Evolutionary conservation across 2,113 vertebrate genomes (phyloP), one percentile per base, ranked within the genome.

Genomic region (Kobus ellipsiprymnus): DNA sequence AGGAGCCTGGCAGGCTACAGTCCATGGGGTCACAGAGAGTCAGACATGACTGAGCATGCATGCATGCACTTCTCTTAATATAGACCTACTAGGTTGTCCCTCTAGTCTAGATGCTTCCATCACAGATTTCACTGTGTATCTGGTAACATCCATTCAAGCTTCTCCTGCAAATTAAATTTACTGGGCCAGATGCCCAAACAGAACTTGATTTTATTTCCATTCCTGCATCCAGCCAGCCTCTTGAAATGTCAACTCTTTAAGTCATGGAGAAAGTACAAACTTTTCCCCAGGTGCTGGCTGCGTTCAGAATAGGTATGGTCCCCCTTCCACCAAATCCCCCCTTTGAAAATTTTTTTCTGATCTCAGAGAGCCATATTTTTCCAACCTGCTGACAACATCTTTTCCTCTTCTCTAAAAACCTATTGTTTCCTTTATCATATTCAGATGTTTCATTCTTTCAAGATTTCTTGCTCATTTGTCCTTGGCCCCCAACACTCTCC

Each of bases 201-300:
- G 44, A 98, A 60, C 82, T 54, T 88, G 91, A 94, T 93, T 97
- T 91, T 93, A 85, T 93, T 97, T 91, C 93, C 91, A 83, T 88
- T 59, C 59, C 40, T 29, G 81, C 44, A 60, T 89, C 57, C 64
- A 96, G 78, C 59, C 67, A 93, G 64, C 19, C 77, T 97, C 91
- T 91, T 97, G 82, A 97, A 95, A 96, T 25, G 11, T 81, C 64
- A 74, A 62, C 77, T 86, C 50, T 96, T 87, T 60, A 55, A 94
- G 92, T 94, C 71, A 89, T 23, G 14, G 1, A 16, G 67, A 44
- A 94, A 52, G 13, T 64, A 17, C 59, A 89, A 44, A 92, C 67
- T 60, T 97, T 82, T 91, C 83, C 64, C 85, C 94, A 89, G 83
- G 59, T 96, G 86, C 84, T 96, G 36, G 48, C 90, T 64, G 40